These are phyloP conservation scores for Silurus glanis DNA, from an alignment of 2,113 vertebrate species.

Conservation along the genomic window DNA sequence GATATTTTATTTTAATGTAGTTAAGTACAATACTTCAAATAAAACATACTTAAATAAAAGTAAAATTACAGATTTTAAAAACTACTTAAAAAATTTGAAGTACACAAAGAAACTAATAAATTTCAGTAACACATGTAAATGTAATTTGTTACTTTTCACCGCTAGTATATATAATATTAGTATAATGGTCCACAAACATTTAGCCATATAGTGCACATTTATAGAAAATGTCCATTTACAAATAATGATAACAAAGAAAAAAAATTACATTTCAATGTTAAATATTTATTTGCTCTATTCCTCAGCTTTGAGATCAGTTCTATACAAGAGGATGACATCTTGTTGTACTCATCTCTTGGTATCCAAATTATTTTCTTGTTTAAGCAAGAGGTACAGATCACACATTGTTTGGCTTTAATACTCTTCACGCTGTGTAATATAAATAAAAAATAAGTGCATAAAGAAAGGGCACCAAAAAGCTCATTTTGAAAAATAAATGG, in stretches of 20 bases:
- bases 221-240: background rate
- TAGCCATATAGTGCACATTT: background rate
- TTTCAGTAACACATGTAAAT: too few relatives aligned
- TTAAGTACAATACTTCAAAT: too few relatives aligned
- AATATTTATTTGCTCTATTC: background rate
- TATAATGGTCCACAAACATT: background rate
- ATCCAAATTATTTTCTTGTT: background rate
- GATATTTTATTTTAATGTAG: too few relatives aligned
- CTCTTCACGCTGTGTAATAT: conserved; percentile 11
- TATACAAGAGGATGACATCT: conserved; percentile 7
- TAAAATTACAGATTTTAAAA: too few relatives aligned
- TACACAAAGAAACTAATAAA: too few relatives aligned
- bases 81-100: too few relatives aligned
- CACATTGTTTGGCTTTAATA: background rate
- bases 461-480: background rate
- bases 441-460: conserved; percentile 3
- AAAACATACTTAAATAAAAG: too few relatives aligned
- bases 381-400: background rate
- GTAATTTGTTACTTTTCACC: too few relatives aligned
- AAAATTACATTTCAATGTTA: background rate
- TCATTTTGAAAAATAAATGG: conserved; percentile 35
- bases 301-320: background rate
- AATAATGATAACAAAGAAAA: background rate
- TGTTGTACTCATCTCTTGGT: conserved; percentile 5
- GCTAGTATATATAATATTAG: background rate